Evolutionary conservation across 2,888 invertebrate genomes (phyloP), one percentile per base, ranked within the genome.

Genomic region (Andrena dorsata): DNA sequence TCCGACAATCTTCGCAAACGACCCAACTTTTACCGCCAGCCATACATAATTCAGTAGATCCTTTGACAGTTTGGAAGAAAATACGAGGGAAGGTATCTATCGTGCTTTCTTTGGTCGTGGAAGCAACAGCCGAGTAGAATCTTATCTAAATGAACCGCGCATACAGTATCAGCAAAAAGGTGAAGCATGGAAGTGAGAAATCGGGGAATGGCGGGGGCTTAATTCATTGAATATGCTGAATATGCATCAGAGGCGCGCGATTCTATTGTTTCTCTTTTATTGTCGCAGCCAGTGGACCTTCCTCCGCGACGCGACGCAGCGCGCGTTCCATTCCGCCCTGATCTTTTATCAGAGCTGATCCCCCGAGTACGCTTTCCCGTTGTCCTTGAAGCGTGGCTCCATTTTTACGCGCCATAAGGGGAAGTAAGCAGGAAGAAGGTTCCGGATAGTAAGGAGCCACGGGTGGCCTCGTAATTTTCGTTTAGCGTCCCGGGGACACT

Each of bases 41-140:
- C 69, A 86, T 86, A 80, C 86, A 86, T 86, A 84, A 86, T 86
- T 86, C 86, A 81, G 72, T 23, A 68, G 73, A 61, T 71, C 60
- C 70, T 73, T 63, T 73, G 64, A 30, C 49, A 60, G 60, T 51
- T 30, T 61, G 35, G 4, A 41, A 26, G 26, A 56, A 60, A 68
- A 68, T 60, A 30, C 23, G 51, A 8, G 51, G 20, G 20, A 51
- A 7, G 51, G 20, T 51, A 8, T 7, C 51, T 65, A 74, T 51
- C 74, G 60, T 61, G 76, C 35, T 75, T 61, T 69, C 75, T 53
- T 58, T 60, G 73, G 41, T 60, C 79, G 58, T 53, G 60, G 56
- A 71, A 86, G 71, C 74, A 85, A 77, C 71, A 86, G 64, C 26
- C 69, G 5, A 28, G 23, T n/a, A 28, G 61, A 70, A 76, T 61